phyloP scores from a whole-genome alignment of 2,113 vertebrate genomes.

The Xerus inauris region DNA sequence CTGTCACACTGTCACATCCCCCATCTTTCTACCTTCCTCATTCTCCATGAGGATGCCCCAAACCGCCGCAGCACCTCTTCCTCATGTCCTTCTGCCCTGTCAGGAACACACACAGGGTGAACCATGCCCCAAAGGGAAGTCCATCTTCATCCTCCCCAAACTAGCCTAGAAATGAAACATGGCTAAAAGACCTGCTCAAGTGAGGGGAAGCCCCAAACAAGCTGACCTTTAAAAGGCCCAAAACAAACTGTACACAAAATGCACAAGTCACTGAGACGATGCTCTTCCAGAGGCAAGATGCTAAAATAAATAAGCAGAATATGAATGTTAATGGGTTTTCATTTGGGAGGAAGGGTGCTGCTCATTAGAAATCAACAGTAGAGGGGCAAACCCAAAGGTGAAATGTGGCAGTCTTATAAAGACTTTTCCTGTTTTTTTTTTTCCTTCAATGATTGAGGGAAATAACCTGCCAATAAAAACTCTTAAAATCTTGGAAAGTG shows the following conservation, averaged over 20 bases:
- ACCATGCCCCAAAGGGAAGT: neutral
- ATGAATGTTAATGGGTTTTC: neutral
- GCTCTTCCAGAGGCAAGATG: neutral
- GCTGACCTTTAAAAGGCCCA: neutral
- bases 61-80: neutral
- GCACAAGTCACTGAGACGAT: neutral
- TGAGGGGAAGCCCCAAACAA: neutral
- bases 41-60: neutral
- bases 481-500: neutral
- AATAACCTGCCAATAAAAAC: constrained; percentile 24
- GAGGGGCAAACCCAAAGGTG: neutral
- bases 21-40: neutral
- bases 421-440: neutral
- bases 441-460: neutral
- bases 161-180: neutral
- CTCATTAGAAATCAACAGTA: neutral
- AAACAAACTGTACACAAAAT: neutral
- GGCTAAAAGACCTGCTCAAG: neutral
- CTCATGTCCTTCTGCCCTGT: neutral
- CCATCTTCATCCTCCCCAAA: neutral
- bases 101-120: neutral
- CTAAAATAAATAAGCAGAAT: neutral
- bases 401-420: neutral
- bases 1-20: neutral
- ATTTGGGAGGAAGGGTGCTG: neutral